Percentiles rank a stretch among this genome's conserved stretches.
These are phyloP conservation scores for Podarcis cretensis DNA, from an alignment of 2,113 vertebrate genomes.

Conservation along the genomic window DNA sequence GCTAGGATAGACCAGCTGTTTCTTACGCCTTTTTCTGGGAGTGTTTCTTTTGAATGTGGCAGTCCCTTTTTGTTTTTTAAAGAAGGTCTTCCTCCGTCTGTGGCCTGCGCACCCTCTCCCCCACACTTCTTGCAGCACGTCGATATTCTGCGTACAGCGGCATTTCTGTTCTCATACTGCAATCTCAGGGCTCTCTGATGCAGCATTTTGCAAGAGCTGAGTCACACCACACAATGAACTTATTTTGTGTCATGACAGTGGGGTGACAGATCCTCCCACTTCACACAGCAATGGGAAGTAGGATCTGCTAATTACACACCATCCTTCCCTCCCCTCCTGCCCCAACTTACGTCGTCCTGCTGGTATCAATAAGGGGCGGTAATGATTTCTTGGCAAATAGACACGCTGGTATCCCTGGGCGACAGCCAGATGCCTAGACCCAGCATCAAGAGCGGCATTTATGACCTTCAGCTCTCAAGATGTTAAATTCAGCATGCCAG, in stretches of 20 bases:
- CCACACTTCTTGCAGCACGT: not conserved
- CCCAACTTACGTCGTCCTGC: not conserved
- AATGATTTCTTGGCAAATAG: rapidly evolving
- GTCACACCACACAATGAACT: constrained; percentile 35
- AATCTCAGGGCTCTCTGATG: constrained; percentile 11
- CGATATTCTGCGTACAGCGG: not conserved
- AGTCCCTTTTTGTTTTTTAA: not conserved
- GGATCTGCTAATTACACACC: not conserved
- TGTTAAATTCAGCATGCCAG: rapidly evolving
- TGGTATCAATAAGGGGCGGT: constrained; percentile 36
- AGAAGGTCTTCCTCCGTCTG: not conserved
- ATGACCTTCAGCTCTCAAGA: constrained; percentile 38
- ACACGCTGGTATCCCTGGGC: not conserved
- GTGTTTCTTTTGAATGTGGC: not conserved
- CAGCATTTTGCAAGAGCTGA: constrained; percentile 55
- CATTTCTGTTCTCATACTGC: not conserved
- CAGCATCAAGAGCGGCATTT: constrained; percentile 22
- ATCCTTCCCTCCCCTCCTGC: constrained; percentile 3
- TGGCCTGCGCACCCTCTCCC: rapidly evolving
- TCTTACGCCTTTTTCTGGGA: not conserved
- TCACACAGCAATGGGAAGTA: constrained; percentile 17
- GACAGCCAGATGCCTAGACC: constrained; percentile 11
- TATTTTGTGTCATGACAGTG: rapidly evolving
- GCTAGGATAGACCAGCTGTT: not conserved
- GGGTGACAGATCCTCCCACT: constrained; percentile 1